Evolutionary conservation across 2,797 vertebrate species (phyloP).

Genomic region (Pterois miles): DNA sequence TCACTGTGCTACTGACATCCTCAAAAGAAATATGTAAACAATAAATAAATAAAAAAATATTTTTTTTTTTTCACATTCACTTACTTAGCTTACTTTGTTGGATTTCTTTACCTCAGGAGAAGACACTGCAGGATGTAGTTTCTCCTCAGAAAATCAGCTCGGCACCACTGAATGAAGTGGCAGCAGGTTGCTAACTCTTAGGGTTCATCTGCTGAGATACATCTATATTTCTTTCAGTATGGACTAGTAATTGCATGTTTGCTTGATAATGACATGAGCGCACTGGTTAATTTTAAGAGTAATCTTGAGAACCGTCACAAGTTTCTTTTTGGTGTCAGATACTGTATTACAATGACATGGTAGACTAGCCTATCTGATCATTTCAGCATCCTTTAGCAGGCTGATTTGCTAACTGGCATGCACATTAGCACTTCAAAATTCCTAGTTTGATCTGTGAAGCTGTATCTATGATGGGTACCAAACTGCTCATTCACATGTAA

Average conservation of each 20-base stretch:
- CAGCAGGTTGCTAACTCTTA: constrained; percentile 56
- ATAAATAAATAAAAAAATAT: constrained; percentile 81
- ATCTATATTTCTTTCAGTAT: constrained; percentile 53
- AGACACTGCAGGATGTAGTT: constrained; percentile 58
- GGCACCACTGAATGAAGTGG: constrained; percentile 38
- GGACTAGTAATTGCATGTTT: constrained; percentile 52
- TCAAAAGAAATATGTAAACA: constrained; percentile 73
- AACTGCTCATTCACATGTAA: constrained; percentile 66
- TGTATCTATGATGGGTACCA: constrained; percentile 69
- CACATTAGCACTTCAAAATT: constrained; percentile 78
- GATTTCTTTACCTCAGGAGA: constrained; percentile 76
- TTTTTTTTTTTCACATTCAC: constrained; percentile 83
- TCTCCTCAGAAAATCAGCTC: constrained; percentile 62
- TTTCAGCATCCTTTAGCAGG: constrained; percentile 78
- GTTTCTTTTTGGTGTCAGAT: constrained; percentile 74
- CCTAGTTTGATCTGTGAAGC: constrained; percentile 73
- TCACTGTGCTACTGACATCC: constrained; percentile 71
- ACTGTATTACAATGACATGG: constrained; percentile 67
- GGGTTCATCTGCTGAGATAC: constrained; percentile 56
- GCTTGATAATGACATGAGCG: constrained; percentile 60
- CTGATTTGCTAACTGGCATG: constrained; percentile 83
- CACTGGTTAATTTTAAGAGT: constrained; percentile 54
- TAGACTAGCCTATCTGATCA: constrained; percentile 69
- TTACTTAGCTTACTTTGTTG: constrained; percentile 82
- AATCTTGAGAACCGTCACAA: constrained; percentile 56